Conservation (phyloP, 2,113 vertebrate species). For the Tapirus terrestris region DNA sequence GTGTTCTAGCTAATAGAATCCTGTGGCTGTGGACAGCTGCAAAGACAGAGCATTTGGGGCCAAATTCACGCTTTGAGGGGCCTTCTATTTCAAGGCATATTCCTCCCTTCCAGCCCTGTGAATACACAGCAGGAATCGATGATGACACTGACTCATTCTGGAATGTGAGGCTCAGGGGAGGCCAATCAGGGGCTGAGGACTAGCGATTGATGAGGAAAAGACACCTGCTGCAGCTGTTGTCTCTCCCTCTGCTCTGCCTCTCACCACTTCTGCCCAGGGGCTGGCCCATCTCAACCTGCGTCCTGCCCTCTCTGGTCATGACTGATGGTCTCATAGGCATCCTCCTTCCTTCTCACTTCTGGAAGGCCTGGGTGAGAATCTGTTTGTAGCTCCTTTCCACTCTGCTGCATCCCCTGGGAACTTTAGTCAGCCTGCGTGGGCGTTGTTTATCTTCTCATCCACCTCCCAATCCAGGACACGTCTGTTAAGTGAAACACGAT, state of each 20-base stretch:
- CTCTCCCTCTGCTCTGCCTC: not conserved
- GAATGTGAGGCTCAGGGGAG: not conserved
- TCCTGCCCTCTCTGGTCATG: too few species aligned
- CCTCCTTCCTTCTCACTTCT: not conserved
- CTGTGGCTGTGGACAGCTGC: not conserved
- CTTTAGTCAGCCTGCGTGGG: slow-evolving; percentile 65
- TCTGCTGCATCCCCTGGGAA: not conserved
- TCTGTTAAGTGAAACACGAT: not conserved
- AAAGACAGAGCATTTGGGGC: not conserved
- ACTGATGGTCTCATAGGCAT: not conserved
- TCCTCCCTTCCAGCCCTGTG: not conserved
- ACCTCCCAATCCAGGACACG: not conserved
- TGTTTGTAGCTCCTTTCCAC: not conserved
- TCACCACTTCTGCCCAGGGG: not conserved
- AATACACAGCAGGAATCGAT: not conserved
- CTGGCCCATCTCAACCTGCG: not conserved
- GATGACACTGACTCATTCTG: slow-evolving; percentile 19
- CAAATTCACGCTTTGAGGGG: not conserved
- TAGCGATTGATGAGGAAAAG: not conserved
- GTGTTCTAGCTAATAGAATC: not conserved
- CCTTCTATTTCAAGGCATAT: not conserved
- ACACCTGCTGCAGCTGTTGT: not conserved
- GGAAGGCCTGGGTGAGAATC: not conserved
- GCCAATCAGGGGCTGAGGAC: not conserved
- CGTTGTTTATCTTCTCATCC: slow-evolving; percentile 55